Conservation (phyloP, 2,113 vertebrate genomes). For the Psilopogon haemacephalus region DNA sequence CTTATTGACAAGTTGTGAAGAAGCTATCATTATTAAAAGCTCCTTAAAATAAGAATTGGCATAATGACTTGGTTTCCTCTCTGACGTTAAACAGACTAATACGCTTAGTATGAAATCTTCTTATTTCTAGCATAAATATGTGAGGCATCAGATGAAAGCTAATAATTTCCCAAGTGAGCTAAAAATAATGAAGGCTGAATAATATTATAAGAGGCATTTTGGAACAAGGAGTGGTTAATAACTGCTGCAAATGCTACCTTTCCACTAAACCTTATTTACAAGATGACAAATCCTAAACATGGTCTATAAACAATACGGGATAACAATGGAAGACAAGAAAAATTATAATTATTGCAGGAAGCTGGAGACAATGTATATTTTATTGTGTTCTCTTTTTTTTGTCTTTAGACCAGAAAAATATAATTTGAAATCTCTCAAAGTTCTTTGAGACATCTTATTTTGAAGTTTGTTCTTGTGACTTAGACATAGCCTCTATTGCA, state of each 20-base stretch:
- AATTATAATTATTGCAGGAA: neutral
- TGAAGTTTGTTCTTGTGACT: neutral
- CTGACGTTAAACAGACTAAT: slow-evolving; percentile 60
- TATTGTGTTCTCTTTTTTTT: neutral
- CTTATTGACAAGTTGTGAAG: slow-evolving; percentile 14
- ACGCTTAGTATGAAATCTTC: slow-evolving; percentile 66
- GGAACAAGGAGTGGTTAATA: slow-evolving; percentile 30
- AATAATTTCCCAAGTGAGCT: slow-evolving; percentile 36
- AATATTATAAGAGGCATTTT: neutral
- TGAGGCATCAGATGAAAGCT: slow-evolving; percentile 53
- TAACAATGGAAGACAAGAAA: neutral
- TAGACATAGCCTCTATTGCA: neutral
- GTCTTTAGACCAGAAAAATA: neutral
- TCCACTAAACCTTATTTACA: neutral
- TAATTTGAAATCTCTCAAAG: neutral
- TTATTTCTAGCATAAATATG: slow-evolving; percentile 57
- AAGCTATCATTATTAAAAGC: slow-evolving; percentile 14
- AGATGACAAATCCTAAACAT: neutral
- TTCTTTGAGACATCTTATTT: neutral
- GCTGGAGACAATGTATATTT: neutral
- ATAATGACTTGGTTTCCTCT: slow-evolving; percentile 48
- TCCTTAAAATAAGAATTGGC: slow-evolving; percentile 48
- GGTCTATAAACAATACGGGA: neutral
- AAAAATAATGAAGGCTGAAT: slow-evolving; percentile 47
- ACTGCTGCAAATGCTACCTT: neutral